phyloP scores from a whole-genome alignment of 2,113 vertebrate species.

The Sapajus apella region DNA sequence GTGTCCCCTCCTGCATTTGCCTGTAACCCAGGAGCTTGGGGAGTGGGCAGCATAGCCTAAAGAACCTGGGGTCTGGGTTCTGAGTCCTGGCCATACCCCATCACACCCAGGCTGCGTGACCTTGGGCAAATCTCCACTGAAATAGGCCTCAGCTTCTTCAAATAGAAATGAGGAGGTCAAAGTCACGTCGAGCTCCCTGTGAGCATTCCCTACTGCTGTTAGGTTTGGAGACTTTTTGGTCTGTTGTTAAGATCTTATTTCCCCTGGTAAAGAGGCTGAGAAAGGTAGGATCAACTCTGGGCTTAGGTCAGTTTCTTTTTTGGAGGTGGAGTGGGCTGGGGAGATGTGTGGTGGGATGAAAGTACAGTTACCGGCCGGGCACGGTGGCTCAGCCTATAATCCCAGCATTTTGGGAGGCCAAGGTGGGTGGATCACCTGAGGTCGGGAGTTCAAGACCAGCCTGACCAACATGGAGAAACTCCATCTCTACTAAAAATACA shows the following conservation, averaged over 20 bases:
- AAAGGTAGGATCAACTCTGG: neutral
- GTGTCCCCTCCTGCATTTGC: neutral
- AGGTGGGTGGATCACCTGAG: too few species aligned
- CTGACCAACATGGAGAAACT: too few species aligned
- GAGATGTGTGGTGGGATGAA: neutral
- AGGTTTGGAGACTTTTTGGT: neutral
- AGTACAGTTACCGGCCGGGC: too few species aligned
- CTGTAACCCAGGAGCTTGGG: neutral
- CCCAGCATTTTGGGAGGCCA: too few species aligned
- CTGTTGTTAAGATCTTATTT: neutral
- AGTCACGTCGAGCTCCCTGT: neutral
- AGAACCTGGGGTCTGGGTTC: neutral
- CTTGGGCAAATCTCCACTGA: neutral
- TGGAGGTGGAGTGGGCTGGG: neutral
- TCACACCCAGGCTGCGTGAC: neutral
- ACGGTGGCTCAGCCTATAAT: too few species aligned
- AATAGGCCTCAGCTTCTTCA: neutral
- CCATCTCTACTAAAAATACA: too few species aligned
- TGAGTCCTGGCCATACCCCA: neutral
- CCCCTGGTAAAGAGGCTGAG: neutral
- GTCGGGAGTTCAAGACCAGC: too few species aligned
- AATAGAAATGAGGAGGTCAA: neutral
- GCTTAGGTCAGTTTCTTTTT: neutral
- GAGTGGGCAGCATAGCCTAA: neutral
- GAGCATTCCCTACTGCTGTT: neutral